A percentile compares a stretch with the other conserved stretches of the same genome.
phyloP scores from a whole-genome alignment of 2,888 invertebrate species.

The Cheilosia variabilis region DNA sequence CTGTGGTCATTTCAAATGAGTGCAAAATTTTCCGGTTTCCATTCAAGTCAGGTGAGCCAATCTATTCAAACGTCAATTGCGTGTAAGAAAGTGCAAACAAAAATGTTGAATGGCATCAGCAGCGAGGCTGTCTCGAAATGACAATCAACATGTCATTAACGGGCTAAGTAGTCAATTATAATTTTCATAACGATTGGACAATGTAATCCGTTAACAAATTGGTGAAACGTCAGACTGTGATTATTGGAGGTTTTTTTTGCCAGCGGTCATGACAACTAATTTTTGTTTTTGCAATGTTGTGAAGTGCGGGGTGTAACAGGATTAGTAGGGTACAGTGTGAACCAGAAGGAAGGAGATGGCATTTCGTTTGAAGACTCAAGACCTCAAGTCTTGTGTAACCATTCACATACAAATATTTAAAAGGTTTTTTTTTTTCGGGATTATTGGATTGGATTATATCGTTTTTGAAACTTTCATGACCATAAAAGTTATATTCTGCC shows the following conservation, averaged over 20 bases:
- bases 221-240: not conserved
- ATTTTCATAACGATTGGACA: not conserved
- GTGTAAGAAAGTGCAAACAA: not conserved
- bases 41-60: not conserved
- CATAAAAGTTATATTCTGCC: no score
- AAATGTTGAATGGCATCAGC: not conserved
- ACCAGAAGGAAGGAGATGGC: no score
- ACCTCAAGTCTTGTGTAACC: no score
- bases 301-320: no score
- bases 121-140: not conserved
- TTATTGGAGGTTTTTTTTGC: not conserved
- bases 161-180: not conserved
- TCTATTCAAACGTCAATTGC: constrained; percentile 1
- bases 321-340: no score
- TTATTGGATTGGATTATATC: no score
- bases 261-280: no score
- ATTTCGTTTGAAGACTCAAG: no score
- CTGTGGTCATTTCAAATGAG: not conserved
- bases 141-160: not conserved
- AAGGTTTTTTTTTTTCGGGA: no score
- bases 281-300: no score
- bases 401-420: no score
- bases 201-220: constrained; percentile 3
- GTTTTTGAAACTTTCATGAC: no score
- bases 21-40: not conserved